These are phyloP conservation scores for Eriosoma lanigerum DNA, from an alignment of 1,140 invertebrate genomes.

Conservation along the genomic window DNA sequence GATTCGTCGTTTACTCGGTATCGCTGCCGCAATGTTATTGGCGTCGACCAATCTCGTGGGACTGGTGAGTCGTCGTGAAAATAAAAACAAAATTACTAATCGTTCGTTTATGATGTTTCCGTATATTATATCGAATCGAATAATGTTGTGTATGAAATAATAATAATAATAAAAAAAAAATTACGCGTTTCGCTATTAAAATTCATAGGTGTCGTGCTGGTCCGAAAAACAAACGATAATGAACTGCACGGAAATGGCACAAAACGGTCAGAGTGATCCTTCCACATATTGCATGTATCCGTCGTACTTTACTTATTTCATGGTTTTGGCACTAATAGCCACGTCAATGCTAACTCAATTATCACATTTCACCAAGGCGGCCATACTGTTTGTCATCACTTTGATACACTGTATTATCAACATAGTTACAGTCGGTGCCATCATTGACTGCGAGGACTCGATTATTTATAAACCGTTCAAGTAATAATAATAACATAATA, in stretches of 20 bases:
- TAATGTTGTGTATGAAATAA: too few species aligned
- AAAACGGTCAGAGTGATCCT: conserved; percentile 52
- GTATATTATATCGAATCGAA: too few species aligned
- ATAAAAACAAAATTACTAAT: too few species aligned
- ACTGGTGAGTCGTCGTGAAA: conserved; percentile 62
- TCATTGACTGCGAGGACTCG: conserved; percentile 65
- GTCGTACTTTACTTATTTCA: conserved; percentile 73
- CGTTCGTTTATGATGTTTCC: too few species aligned
- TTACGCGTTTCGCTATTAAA: too few species aligned
- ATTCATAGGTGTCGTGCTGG: conserved; percentile 23
- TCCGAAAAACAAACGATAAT: neutral
- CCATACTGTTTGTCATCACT: conserved; percentile 66
- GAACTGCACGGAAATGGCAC: conserved; percentile 7
- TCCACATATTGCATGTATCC: conserved; percentile 65
- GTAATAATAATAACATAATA: neutral
- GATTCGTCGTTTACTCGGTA: conserved; percentile 62
- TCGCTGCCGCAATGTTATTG: conserved; percentile 63
- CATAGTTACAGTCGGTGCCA: conserved; percentile 62
- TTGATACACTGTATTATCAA: conserved; percentile 67
- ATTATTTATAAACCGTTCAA: conserved; percentile 19
- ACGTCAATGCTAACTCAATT: conserved; percentile 73
- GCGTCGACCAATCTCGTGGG: conserved; percentile 64
- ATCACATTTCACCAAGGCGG: conserved; percentile 70
- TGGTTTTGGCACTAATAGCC: conserved; percentile 70
- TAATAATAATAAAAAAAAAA: neutral